A percentile compares a stretch with the other conserved stretches of the same genome.
These are phyloP conservation scores for Mormyrops boulengeri DNA, from an alignment of 2,797 vertebrate genomes.

Conservation along the genomic window DNA sequence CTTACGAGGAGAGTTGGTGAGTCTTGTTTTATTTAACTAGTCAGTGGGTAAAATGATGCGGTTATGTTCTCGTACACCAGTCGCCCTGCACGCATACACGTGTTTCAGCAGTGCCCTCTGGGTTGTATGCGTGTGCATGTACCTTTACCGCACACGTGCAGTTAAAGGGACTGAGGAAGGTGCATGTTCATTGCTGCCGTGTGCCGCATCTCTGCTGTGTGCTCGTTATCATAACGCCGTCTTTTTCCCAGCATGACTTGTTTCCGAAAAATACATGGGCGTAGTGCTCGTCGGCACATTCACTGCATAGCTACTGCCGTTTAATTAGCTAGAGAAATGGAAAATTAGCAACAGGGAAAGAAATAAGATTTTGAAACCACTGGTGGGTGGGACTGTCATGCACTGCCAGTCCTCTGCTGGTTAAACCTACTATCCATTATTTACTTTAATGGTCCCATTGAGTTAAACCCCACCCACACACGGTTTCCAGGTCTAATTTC, in stretches of 20 bases:
- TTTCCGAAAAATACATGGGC: not conserved
- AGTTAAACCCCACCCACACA: not conserved
- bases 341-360: not conserved
- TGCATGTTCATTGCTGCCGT: not conserved
- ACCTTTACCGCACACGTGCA: not conserved
- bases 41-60: constrained; percentile 29
- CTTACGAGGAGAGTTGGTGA: constrained; percentile 98
- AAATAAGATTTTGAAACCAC: not conserved
- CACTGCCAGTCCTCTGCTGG: not conserved
- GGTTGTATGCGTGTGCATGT: not conserved
- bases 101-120: not conserved
- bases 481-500: not conserved
- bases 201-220: not conserved
- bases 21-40: constrained; percentile 59
- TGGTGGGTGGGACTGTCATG: not conserved
- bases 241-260: not conserved
- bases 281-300: not conserved
- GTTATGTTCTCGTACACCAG: not conserved
- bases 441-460: not conserved
- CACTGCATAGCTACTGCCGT: not conserved
- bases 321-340: not conserved
- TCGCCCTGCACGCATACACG: not conserved
- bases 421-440: not conserved
- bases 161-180: not conserved
- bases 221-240: not conserved